A percentile compares a stretch with the other conserved stretches of the same genome.
phyloP scores from a whole-genome alignment of 2,113 vertebrate genomes.

The Ptychochromis oligacanthus region DNA sequence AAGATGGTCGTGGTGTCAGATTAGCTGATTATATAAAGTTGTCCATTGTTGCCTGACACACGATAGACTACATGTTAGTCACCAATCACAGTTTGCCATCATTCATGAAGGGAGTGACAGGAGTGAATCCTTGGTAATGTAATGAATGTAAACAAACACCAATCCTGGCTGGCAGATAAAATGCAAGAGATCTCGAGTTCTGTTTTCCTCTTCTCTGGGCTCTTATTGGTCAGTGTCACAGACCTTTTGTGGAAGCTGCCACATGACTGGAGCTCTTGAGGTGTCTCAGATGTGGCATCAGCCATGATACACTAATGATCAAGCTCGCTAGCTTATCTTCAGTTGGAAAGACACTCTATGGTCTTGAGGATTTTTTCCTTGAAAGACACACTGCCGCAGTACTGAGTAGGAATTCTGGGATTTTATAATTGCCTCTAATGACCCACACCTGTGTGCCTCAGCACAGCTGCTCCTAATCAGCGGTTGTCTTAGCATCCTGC shows the following conservation, averaged over 20 bases:
- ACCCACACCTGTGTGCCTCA: constrained; percentile 19
- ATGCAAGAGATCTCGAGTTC: too few species aligned
- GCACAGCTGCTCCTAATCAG: constrained; percentile 58
- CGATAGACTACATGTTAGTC: background rate
- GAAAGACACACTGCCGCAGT: background rate
- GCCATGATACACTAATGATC: background rate
- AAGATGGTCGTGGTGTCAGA: background rate
- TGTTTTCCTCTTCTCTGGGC: background rate
- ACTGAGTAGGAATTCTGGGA: background rate
- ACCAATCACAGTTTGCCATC: background rate
- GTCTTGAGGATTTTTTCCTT: background rate
- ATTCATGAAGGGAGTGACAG: background rate
- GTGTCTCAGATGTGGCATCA: background rate
- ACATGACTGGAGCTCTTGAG: background rate
- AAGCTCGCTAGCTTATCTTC: background rate
- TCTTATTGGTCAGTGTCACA: background rate
- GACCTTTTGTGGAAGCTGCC: background rate
- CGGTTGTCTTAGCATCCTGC: background rate
- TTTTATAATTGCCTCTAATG: constrained; percentile 42
- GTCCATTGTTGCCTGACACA: too few species aligned
- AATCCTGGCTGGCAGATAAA: background rate
- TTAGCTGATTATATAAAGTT: background rate
- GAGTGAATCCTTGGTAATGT: background rate
- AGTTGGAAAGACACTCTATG: background rate
- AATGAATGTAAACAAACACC: background rate